Percentiles rank a stretch among this genome's conserved stretches.
Evolutionary conservation across 2,797 vertebrate species (phyloP).

Genomic region (Halcyon chelicuti): DNA sequence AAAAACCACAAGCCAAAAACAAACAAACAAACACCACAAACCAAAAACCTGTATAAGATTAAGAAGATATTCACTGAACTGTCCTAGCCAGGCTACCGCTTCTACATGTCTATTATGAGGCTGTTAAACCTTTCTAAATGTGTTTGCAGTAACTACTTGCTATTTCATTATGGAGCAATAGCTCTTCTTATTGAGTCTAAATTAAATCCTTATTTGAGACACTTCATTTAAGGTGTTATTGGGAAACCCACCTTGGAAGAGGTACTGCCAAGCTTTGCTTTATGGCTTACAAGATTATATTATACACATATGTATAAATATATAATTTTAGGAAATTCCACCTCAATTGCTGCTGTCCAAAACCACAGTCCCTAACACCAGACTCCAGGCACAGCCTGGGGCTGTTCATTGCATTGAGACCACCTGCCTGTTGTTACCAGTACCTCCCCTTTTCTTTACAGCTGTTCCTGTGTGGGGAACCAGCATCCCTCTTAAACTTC

Average conservation of each 20-base stretch:
- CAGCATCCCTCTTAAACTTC: not conserved
- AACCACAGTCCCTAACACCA: not conserved
- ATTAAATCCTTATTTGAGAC: slow-evolving; percentile 66
- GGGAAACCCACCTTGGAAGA: slow-evolving; percentile 20
- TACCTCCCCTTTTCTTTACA: not conserved
- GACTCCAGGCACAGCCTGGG: not conserved
- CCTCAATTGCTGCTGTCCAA: not conserved
- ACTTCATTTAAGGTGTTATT: slow-evolving; percentile 50
- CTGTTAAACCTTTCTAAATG: slow-evolving; percentile 46
- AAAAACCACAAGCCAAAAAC: not conserved
- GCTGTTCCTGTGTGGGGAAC: not conserved
- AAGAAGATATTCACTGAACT: slow-evolving; percentile 36
- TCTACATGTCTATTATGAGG: slow-evolving; percentile 17
- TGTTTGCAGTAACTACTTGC: slow-evolving; percentile 53
- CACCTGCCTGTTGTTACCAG: not conserved
- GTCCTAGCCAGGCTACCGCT: slow-evolving; percentile 19
- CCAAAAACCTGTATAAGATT: slow-evolving; percentile 7
- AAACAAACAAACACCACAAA: not conserved
- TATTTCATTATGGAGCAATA: slow-evolving; percentile 62
- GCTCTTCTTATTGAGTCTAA: slow-evolving; percentile 57
- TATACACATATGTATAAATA: not conserved
- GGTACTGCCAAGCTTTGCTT: not conserved
- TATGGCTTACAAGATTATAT: slow-evolving; percentile 5
- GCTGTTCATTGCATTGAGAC: not conserved
- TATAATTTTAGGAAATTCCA: not conserved